Evolutionary conservation across 2,113 vertebrate species (phyloP), one percentile per base, ranked within the genome.

Genomic region (sheep (Ovis aries)): DNA sequence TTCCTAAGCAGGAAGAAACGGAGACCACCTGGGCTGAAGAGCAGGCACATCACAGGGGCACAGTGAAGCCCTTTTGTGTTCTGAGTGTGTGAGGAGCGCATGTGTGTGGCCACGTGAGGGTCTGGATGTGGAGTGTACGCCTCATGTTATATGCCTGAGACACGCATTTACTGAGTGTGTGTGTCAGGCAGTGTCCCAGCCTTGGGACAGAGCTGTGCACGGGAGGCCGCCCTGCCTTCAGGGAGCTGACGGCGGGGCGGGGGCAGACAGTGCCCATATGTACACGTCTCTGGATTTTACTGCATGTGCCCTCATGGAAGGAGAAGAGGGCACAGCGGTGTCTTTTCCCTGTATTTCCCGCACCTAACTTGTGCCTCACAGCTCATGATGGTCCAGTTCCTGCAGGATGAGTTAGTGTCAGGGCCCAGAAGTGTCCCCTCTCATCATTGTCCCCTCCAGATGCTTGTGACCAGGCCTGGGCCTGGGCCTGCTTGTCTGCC

Each of bases 241-340:
- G 25, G 71, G 50, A 36, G 81, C 71, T 12, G 45, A 31, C 6
- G 3, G 0, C 3, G 0, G 2, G 27, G 2, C 17, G 8, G 6
- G 5, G 11, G 15, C 10, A 19, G 52, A 8, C n/a, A 21, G 8
- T 1, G n/a, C 33, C 1, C 31, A 17, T 53, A 23, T 33, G 33
- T 31, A 43, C 6, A 55, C 50, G 40, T 43, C 27, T 40, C 31
- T 23, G 5, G 16, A 13, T 16, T 78, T n/a, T 55, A 43, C 77
- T 6, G 4, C 64, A 8, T 62, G 60, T 53, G 16, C 21, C 48
- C 50, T 19, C 16, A 9, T 19, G 23, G 71, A 45, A 25, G 3
- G 43, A 62, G 33, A 5, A 80, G 19, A 11, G 17, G 43, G 23
- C 0, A 27, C 71, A 43, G 0, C 31, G 21, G 7, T 7, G 40